Percentiles rank a stretch among this genome's conserved stretches.
These are phyloP conservation scores for Sebastes flavidus DNA, from an alignment of 2,797 vertebrate genomes.

Conservation along the genomic window DNA sequence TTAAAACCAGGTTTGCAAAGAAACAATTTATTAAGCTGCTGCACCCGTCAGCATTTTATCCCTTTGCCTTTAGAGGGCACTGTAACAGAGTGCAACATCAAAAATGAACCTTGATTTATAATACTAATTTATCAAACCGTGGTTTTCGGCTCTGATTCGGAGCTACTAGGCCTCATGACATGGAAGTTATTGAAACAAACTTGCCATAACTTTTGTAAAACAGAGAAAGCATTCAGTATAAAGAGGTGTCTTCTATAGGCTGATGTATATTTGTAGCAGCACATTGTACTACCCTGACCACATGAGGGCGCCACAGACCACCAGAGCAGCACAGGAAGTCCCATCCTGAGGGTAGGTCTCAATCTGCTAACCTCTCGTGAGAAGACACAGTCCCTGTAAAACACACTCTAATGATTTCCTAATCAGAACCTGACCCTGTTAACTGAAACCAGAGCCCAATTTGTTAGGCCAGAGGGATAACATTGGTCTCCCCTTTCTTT, in stretches of 20 bases:
- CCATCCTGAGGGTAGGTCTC: background rate
- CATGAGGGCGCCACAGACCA: constrained; percentile 62
- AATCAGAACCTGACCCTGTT: constrained; percentile 35
- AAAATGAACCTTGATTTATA: background rate
- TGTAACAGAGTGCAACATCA: background rate
- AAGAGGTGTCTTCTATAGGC: background rate
- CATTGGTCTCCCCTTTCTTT: constrained; percentile 35
- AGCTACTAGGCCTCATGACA: background rate
- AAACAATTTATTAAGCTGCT: background rate
- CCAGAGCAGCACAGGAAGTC: background rate
- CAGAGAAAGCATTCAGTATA: background rate
- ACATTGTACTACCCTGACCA: constrained; percentile 22
- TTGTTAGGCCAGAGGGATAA: constrained; percentile 12
- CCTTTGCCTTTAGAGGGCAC: background rate
- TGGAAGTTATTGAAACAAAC: background rate
- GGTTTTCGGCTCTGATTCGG: background rate
- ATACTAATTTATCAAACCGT: background rate
- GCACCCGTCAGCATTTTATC: background rate
- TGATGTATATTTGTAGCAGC: background rate
- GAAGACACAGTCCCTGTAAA: constrained; percentile 4
- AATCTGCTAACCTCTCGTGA: constrained; percentile 17
- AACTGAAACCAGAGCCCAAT: constrained; percentile 35
- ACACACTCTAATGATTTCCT: constrained; percentile 23
- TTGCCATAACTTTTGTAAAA: background rate
- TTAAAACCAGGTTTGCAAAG: background rate